phyloP scores from a whole-genome alignment of 2,113 vertebrate genomes.

The Phylloscopus whistleri region DNA sequence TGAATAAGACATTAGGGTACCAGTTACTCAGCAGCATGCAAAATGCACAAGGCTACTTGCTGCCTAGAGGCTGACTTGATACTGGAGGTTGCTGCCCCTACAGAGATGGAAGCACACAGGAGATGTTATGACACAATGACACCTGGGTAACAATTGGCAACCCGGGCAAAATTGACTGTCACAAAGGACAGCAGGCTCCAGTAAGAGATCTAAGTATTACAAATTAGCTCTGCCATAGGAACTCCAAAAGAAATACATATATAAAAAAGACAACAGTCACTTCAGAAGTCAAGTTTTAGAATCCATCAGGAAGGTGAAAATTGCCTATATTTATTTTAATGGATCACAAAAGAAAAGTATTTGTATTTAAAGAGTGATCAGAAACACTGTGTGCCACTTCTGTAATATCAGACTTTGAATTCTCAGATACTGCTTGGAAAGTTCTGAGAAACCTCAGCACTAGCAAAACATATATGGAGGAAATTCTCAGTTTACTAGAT shows the following conservation, averaged over 20 bases:
- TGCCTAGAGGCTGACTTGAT: background rate
- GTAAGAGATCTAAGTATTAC: background rate
- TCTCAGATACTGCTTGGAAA: background rate
- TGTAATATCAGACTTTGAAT: background rate
- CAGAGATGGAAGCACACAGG: background rate
- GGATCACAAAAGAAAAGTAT: background rate
- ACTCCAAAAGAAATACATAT: background rate
- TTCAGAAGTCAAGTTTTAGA: background rate
- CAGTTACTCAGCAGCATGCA: background rate
- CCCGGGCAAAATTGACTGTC: background rate
- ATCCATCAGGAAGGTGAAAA: background rate
- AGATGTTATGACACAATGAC: background rate
- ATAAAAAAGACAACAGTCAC: background rate
- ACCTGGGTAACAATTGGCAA: background rate
- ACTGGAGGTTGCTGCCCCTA: background rate
- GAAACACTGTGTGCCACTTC: background rate
- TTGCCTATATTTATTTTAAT: background rate
- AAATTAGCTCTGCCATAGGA: background rate
- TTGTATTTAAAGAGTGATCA: background rate
- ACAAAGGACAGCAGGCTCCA: background rate
- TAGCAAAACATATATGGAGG: background rate
- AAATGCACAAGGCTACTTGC: background rate
- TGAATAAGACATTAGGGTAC: background rate
- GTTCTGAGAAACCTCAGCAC: background rate
- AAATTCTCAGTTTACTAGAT: background rate